Evolutionary conservation across 2,113 vertebrate species (phyloP).

Genomic region (Trichechus manatus): DNA sequence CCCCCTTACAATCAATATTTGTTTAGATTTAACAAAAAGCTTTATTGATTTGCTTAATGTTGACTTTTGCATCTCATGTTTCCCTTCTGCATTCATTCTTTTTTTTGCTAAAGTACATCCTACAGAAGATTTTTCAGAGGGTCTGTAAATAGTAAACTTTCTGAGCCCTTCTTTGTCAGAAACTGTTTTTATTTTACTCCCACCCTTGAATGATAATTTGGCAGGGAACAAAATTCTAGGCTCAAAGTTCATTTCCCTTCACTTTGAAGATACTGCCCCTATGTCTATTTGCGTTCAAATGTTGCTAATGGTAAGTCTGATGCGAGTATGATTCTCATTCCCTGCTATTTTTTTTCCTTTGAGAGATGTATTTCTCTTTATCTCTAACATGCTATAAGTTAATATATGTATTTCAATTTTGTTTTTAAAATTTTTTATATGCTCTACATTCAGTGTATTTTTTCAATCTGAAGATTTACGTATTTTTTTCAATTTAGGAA

Average conservation of each 20-base stretch:
- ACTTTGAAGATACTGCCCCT: neutral
- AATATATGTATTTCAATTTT: neutral
- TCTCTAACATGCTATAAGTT: neutral
- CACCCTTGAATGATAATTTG: neutral
- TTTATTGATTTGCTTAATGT: neutral
- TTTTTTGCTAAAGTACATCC: neutral
- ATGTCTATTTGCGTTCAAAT: neutral
- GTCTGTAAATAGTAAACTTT: neutral
- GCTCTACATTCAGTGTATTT: neutral
- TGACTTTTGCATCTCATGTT: neutral
- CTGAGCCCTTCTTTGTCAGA: neutral
- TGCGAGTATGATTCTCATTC: neutral
- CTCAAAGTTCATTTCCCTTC: neutral
- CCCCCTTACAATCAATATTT: neutral
- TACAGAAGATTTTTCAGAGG: neutral
- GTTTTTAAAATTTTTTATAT: neutral
- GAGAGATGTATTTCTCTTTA: neutral
- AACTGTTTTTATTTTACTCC: neutral
- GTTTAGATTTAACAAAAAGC: neutral
- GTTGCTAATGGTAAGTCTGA: neutral
- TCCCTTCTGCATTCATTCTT: neutral
- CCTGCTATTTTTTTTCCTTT: neutral
- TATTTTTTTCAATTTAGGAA: neutral
- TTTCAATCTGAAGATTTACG: neutral
- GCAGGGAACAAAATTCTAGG: neutral